Conservation (phyloP, 1,140 invertebrate species). For the Aphelinus atriplicis region DNA sequence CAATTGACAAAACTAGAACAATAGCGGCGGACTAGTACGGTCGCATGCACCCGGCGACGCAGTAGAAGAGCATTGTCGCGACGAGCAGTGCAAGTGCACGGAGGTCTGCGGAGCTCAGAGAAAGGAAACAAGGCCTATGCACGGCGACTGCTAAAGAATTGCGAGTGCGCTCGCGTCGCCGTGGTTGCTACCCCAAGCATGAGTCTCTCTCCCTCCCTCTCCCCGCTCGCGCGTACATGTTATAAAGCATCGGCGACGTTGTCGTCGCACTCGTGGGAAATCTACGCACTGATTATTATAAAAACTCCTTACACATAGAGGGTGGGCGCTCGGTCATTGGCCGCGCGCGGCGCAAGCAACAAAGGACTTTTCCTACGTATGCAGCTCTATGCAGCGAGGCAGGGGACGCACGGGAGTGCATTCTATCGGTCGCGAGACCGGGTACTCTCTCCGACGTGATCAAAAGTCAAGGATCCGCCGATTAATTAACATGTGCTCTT, state of each 20-base stretch:
- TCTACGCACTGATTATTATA: conserved; percentile 42
- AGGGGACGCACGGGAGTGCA: no score
- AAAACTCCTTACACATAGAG: conserved; percentile 40
- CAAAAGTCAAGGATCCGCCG: background rate
- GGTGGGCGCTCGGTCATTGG: conserved; percentile 35
- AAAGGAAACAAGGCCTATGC: conserved; percentile 2
- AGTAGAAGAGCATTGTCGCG: conserved; percentile 1
- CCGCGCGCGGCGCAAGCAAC: conserved; percentile 16
- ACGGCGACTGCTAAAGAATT: conserved; percentile 14
- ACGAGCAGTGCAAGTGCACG: background rate
- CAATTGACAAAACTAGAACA: no score
- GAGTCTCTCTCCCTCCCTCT: background rate
- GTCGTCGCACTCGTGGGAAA: conserved; percentile 46
- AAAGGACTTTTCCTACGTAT: conserved; percentile 28
- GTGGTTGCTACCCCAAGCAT: no score
- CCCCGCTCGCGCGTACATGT: background rate
- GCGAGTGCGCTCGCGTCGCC: background rate
- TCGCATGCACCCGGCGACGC: background rate
- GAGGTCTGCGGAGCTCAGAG: background rate
- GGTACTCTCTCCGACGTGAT: no score
- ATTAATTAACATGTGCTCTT: conserved; percentile 12
- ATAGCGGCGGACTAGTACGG: no score
- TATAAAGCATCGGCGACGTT: background rate
- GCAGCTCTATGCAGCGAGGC: no score
- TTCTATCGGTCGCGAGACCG: no score